Base-by-base conservation (phyloP, 2,113 vertebrate genomes). In the Thamnophis sirtalis region DNA sequence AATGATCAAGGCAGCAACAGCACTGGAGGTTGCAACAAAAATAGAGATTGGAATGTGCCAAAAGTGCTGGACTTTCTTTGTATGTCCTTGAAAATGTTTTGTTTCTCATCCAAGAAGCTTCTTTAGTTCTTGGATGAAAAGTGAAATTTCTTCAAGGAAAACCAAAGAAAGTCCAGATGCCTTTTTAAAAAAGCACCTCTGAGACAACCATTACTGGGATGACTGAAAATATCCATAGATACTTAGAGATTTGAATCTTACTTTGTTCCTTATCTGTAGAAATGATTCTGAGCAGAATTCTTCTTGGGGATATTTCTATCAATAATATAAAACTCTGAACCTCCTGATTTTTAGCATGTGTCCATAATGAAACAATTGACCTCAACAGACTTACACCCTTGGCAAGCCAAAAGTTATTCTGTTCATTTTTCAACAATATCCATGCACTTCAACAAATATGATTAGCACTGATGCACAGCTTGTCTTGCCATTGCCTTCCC, bases 381-480 rank as follows among this genome's bases (percentile, higher is more conserved):
- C 33, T 24, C 43, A 24, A 4, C n/a, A 53, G 60, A 3, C 33
- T 51, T 91, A 9, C 28, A 53, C 17, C 6, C 28, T 68, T 56
- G 28, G 93, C 33, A 5, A 93, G 93, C 5, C 51, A 21, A 56
- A 28, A 0, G 4, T 56, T 93, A 0, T 26, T 54, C 43, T 89
- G 0, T 43, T 93, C 19, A 91, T 49, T 51, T 48, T 92, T 95
- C 6, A 91, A 8, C 50, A 53, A 33, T 11, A 24, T 94, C 92
- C 94, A 89, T 94, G 92, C 90, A 50, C 88, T 80, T 91, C 93
- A 91, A n/a, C 8, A 94, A 96, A 85, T 38, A 91, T 84, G 0
- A 84, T 8, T 92, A 90, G 11, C 24, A 86, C 11, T 89, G 43
- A 91, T 88, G 48, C 94, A 10, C 28, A 88, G 3, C 60, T 91